These are phyloP conservation scores for Scarus forsteni DNA, from an alignment of 2,797 vertebrate species.

Conservation along the genomic window DNA sequence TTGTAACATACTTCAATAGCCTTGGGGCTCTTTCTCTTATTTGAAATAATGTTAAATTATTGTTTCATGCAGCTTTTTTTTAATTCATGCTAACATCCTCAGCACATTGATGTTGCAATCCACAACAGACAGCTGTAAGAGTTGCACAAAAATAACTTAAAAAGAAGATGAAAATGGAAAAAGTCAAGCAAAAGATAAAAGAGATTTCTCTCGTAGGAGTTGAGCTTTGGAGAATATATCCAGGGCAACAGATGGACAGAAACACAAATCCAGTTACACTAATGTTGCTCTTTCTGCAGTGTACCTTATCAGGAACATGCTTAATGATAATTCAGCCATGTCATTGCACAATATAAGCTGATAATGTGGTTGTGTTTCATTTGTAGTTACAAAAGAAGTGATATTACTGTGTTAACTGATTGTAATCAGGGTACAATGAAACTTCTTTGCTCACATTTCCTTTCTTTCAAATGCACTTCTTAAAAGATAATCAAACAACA, in stretches of 20 bases:
- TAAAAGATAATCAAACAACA: conserved; percentile 13
- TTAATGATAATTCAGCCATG: neutral
- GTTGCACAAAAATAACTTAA: too few relatives aligned
- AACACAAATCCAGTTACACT: neutral
- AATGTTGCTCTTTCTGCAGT: neutral
- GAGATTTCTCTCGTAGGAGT: neutral
- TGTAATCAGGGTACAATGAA: conserved; percentile 19
- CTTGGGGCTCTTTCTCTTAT: too few relatives aligned
- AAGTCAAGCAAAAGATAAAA: too few relatives aligned
- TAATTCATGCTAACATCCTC: too few relatives aligned
- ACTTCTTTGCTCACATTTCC: conserved; percentile 6
- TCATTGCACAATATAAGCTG: neutral
- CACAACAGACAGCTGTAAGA: too few relatives aligned
- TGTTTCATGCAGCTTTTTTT: too few relatives aligned
- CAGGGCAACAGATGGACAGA: neutral
- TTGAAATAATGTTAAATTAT: too few relatives aligned
- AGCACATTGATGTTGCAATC: too few relatives aligned
- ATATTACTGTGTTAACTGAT: conserved; percentile 12
- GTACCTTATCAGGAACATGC: neutral
- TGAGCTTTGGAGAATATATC: neutral
- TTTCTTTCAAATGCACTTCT: conserved; percentile 11
- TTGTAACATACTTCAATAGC: too few relatives aligned
- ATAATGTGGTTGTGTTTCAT: neutral
- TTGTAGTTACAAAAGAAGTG: neutral
- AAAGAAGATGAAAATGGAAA: too few relatives aligned